Evolutionary conservation across 1,140 invertebrate genomes (phyloP).

Genomic region (Panulirus ornatus): DNA sequence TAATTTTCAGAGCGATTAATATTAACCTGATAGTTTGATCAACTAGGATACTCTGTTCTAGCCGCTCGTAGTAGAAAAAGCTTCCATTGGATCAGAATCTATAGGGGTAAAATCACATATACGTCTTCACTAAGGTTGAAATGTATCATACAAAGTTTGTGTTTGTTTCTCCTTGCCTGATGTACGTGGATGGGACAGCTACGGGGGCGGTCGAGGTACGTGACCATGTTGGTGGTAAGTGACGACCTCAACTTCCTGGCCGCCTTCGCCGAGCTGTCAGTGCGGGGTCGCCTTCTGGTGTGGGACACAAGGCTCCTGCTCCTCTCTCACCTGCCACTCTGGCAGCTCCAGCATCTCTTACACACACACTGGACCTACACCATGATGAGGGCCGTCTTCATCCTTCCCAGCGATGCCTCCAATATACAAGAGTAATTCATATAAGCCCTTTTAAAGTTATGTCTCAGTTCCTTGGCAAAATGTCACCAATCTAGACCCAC

Average conservation of each 20-base stretch:
- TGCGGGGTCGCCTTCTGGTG: conserved; percentile 13
- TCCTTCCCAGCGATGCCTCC: not conserved
- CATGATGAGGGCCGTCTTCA: conserved; percentile 15
- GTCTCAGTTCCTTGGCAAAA: not conserved
- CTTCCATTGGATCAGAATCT: no score
- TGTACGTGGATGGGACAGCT: no score
- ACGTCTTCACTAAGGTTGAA: no score
- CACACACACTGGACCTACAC: not conserved
- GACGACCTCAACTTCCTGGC: conserved; percentile 29
- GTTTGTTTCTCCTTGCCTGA: no score
- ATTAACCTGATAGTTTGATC: no score
- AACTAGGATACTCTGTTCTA: no score
- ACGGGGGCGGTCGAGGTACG: not conserved
- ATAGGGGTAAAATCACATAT: no score
- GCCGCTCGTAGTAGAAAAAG: no score
- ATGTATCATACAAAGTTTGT: no score
- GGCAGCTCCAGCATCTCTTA: not conserved
- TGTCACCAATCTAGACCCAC: not conserved
- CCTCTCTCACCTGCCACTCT: conserved; percentile 1
- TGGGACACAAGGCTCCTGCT: conserved; percentile 33
- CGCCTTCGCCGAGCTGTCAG: conserved; percentile 17
- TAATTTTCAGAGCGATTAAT: no score
- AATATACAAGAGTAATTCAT: no score
- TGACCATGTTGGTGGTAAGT: conserved; percentile 26
- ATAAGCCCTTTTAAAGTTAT: not conserved